A percentile compares a stretch with the other conserved stretches of the same genome.
Evolutionary conservation across 1,140 invertebrate genomes (phyloP).

Genomic region (Heliothis subflexa): DNA sequence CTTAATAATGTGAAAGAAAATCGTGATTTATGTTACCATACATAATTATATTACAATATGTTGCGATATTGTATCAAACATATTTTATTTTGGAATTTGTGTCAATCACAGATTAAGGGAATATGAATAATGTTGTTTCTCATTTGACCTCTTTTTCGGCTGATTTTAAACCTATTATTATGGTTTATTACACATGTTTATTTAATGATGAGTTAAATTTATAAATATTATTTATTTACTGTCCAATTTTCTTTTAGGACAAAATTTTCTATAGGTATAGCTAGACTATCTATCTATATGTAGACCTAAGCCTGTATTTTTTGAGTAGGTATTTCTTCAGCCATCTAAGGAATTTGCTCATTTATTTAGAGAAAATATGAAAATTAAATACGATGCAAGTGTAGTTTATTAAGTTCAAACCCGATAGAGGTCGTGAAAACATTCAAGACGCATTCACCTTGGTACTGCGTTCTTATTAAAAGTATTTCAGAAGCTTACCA

Average conservation of each 20-base stretch:
- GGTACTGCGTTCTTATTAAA: neutral
- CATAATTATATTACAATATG: neutral
- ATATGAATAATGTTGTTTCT: conserved; percentile 35
- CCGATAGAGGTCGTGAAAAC: neutral
- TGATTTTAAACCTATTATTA: conserved; percentile 11
- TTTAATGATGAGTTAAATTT: neutral
- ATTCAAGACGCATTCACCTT: neutral
- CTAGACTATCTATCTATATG: too few relatives aligned
- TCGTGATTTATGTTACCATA: neutral
- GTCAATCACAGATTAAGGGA: conserved; percentile 24
- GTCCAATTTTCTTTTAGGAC: neutral
- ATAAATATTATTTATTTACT: neutral
- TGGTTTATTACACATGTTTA: conserved; percentile 14
- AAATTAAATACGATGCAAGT: too few relatives aligned
- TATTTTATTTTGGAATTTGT: conserved; percentile 29
- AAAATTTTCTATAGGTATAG: neutral
- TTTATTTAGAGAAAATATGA: too few relatives aligned
- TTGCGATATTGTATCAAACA: conserved; percentile 25
- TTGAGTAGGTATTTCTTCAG: neutral
- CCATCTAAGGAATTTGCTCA: too few relatives aligned
- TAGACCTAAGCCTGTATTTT: too few relatives aligned
- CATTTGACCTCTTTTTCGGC: conserved; percentile 11
- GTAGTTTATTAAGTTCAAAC: neutral
- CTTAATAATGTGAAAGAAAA: neutral
- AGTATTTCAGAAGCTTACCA: conserved; percentile 8